Conservation (phyloP, 1,140 invertebrate species). For the Drosophila sturtevanti region DNA sequence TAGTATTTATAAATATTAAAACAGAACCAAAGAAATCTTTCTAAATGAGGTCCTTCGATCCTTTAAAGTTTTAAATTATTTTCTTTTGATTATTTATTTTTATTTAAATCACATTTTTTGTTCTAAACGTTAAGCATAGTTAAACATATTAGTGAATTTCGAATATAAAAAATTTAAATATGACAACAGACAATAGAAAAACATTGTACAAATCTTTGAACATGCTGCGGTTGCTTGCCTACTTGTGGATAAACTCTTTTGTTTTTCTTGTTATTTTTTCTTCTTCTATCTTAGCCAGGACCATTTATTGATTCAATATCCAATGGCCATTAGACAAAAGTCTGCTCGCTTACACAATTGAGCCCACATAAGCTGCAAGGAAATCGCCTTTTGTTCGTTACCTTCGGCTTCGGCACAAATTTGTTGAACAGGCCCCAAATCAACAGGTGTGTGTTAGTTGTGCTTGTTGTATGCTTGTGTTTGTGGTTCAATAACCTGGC, state of each 20-base stretch:
- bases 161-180: too few relatives aligned
- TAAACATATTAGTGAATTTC: too few relatives aligned
- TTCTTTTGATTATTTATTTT: too few relatives aligned
- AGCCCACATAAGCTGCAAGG: slow-evolving; percentile 57
- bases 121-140: too few relatives aligned
- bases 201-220: background rate
- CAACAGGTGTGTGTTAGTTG: slow-evolving; percentile 43
- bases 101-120: too few relatives aligned
- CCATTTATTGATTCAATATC: slow-evolving; percentile 47
- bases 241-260: background rate
- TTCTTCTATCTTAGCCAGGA: background rate
- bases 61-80: too few relatives aligned
- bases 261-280: background rate
- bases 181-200: background rate
- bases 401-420: slow-evolving; percentile 40
- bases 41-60: too few relatives aligned
- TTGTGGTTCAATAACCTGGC: slow-evolving; percentile 70
- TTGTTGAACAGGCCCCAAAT: slow-evolving; percentile 43
- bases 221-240: slow-evolving; percentile 15
- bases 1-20: too few relatives aligned
- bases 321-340: slow-evolving; percentile 52
- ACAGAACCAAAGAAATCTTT: too few relatives aligned
- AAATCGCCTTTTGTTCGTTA: slow-evolving; percentile 48
- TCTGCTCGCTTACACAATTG: slow-evolving; percentile 53
- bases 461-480: slow-evolving; percentile 40